Evolutionary conservation across 2,797 vertebrate genomes (phyloP).

Genomic region (Xiphorhynchus erythropygius): DNA sequence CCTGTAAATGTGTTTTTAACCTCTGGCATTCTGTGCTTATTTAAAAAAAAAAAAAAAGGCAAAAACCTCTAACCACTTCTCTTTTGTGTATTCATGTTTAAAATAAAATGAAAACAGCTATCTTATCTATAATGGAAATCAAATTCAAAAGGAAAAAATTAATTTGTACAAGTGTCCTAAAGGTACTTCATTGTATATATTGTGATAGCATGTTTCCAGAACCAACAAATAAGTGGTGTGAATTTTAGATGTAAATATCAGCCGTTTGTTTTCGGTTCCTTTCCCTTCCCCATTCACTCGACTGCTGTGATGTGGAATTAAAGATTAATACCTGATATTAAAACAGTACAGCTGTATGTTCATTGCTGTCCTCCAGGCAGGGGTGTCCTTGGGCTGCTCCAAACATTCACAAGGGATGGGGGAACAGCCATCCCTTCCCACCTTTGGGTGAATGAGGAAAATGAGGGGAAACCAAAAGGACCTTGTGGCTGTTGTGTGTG

Average conservation of each 20-base stretch:
- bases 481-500: background rate
- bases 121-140: conserved; percentile 85
- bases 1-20: conserved; percentile 92
- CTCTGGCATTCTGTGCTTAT: conserved; percentile 83
- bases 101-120: conserved; percentile 76
- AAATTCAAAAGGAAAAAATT: conserved; percentile 76
- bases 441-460: background rate
- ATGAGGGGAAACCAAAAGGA: background rate
- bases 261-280: conserved; percentile 74
- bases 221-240: conserved; percentile 86
- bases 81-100: conserved; percentile 88
- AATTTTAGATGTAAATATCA: conserved; percentile 95
- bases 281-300: conserved; percentile 84
- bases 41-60: conserved; percentile 75
- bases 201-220: conserved; percentile 92
- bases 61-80: conserved; percentile 80
- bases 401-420: background rate
- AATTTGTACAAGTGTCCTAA: conserved; percentile 91
- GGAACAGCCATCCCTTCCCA: background rate
- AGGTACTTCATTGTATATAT: conserved; percentile 97
- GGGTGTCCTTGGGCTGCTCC: background rate
- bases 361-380: conserved; percentile 23
- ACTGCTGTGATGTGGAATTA: conserved; percentile 97
- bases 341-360: conserved; percentile 80
- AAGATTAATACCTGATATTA: conserved; percentile 91